Conservation (phyloP, 2,113 vertebrate species). For the Microcebus ravelobensis region DNA sequence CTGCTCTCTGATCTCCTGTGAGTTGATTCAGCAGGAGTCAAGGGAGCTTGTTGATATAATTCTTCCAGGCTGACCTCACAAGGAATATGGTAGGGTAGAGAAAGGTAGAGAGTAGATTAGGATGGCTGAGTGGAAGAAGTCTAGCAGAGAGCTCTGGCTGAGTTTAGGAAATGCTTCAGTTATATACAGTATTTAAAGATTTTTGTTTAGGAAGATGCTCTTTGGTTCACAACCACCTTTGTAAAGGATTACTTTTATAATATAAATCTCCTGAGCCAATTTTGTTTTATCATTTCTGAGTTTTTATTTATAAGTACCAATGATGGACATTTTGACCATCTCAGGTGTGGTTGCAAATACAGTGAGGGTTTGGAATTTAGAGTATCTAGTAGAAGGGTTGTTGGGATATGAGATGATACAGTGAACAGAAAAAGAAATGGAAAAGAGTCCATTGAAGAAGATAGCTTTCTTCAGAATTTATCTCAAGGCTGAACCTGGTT, state of each 20-base stretch:
- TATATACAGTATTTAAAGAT: not conserved
- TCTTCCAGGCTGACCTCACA: not conserved
- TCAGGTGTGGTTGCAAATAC: not conserved
- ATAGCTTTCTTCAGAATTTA: not conserved
- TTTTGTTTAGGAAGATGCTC: not conserved
- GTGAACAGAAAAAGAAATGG: not conserved
- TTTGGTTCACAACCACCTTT: not conserved
- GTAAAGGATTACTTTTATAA: not conserved
- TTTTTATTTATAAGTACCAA: not conserved
- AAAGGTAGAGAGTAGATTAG: not conserved
- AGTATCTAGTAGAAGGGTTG: not conserved
- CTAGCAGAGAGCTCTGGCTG: not conserved
- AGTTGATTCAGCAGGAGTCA: not conserved
- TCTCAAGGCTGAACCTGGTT: not conserved
- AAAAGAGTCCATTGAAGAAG: not conserved
- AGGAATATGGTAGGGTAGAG: not conserved
- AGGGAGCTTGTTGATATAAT: not conserved
- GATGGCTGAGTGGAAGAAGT: not conserved
- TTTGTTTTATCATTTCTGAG: not conserved
- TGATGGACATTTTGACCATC: not conserved
- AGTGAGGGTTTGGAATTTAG: not conserved
- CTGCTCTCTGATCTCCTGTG: not conserved
- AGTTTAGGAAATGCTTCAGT: not conserved
- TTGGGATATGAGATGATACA: not conserved
- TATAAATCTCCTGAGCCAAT: not conserved